phyloP scores from a whole-genome alignment of 2,797 vertebrate genomes.

The Arnoldichthys spilopterus region DNA sequence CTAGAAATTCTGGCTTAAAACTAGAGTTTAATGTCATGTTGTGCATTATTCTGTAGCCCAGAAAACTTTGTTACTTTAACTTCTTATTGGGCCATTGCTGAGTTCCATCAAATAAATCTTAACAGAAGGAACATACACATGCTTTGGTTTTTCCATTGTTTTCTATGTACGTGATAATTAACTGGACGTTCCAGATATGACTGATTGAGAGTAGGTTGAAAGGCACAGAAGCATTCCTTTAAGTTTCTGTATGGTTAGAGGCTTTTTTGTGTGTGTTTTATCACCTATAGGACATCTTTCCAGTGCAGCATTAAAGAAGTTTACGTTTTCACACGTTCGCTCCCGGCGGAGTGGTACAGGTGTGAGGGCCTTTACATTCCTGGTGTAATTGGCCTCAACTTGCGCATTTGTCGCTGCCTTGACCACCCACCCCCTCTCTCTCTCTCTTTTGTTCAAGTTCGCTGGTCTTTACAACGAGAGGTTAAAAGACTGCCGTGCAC shows the following conservation, averaged over 20 bases:
- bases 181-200: neutral
- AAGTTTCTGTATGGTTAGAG: neutral
- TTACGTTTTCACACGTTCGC: constrained; percentile 22
- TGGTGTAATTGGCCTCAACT: constrained; percentile 77
- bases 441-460: constrained; percentile 66
- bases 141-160: neutral
- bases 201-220: neutral
- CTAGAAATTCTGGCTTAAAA: too few species aligned
- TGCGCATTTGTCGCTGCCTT: constrained; percentile 67
- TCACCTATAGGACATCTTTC: neutral
- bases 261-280: neutral
- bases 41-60: too few species aligned
- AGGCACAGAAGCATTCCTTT: neutral
- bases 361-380: constrained; percentile 76
- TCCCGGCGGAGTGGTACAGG: constrained; percentile 62
- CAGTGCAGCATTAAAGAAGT: constrained; percentile 4
- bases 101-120: too few species aligned
- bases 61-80: neutral
- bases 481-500: constrained; percentile 65
- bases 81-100: neutral
- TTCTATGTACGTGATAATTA: neutral
- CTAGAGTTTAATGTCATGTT: too few species aligned
- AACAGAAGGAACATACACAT: neutral
- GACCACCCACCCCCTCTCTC: constrained; percentile 56
- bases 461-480: constrained; percentile 40